Base-by-base conservation (phyloP, 2,797 vertebrate species). In the Characodon lateralis region DNA sequence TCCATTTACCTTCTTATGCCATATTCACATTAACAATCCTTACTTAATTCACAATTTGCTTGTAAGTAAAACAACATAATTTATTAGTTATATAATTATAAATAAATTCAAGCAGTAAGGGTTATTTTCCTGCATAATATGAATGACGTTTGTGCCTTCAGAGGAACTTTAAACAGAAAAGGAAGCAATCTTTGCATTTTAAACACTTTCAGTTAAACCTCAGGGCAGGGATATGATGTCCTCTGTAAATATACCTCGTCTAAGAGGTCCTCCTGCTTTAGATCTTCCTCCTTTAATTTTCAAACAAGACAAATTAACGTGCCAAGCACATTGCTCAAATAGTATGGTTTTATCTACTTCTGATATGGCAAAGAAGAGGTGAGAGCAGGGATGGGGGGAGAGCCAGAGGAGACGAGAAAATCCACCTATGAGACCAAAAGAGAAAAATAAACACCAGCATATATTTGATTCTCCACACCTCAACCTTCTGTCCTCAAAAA, bases 321-420 rank as follows among this genome's bases (percentile, higher is more conserved):
- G 41, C 12, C 28, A 13, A 24, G 77, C 73, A n/a, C 83, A 77
- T 7, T 56, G 78, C 65, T 28, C 46, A 53, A 66, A 39, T 51
- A 74, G 86, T 69, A 24, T 53, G 86, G 80, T 90, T 79, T 88
- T 79, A 89, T 89, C 82, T 84, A 77, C 82, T 86, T 83, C 78
- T 86, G 83, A 86, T 72, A 75, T 50, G 3, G 80, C 73, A 75
- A 79, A 83, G 78, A 87, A 82, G 74, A 72, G 65, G 75, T 56
- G 78, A 61, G 71, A 63, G 46, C 31, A 39, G 56, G 3, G 41
- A 14, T 43, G 1, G 59, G 55, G 79, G 70, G 73, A 71, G 41
- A 70, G 68, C 22, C 24, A 71, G 76, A 63, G 63, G 73, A 76
- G 79, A 83, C 76, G 55, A 78, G 77, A 74, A 78, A 76, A 84